These are phyloP conservation scores for Danio kyathit DNA, from an alignment of 2,797 vertebrate genomes.

Conservation along the genomic window DNA sequence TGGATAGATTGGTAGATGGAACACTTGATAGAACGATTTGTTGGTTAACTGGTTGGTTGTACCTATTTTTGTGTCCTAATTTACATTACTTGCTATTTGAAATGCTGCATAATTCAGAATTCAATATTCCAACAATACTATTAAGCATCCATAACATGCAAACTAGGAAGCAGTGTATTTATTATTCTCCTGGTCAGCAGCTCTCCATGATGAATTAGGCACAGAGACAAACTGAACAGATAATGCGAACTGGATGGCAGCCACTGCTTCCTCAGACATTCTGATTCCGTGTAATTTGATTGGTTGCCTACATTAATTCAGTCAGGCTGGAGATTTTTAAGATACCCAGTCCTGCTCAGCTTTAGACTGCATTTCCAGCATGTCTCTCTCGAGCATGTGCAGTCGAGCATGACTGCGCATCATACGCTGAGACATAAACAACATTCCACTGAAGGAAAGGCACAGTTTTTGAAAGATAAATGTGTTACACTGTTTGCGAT, in stretches of 20 bases:
- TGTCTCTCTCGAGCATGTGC: slow-evolving; percentile 63
- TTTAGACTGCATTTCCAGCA: slow-evolving; percentile 71
- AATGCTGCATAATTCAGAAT: not conserved
- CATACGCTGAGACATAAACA: slow-evolving; percentile 64
- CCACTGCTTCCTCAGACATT: slow-evolving; percentile 57
- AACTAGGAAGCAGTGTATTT: not conserved
- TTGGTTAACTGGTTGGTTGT: too few relatives aligned
- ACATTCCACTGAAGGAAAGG: slow-evolving; percentile 51
- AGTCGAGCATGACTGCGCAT: slow-evolving; percentile 58
- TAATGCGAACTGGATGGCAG: slow-evolving; percentile 43
- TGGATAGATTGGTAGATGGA: too few relatives aligned
- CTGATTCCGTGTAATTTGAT: slow-evolving; percentile 58
- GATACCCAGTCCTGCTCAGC: slow-evolving; percentile 63
- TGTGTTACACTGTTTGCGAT: not conserved
- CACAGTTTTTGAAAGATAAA: slow-evolving; percentile 23
- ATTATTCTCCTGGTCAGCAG: slow-evolving; percentile 25
- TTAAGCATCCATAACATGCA: not conserved
- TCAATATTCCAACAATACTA: not conserved
- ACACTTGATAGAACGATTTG: too few relatives aligned
- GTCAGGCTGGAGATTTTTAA: slow-evolving; percentile 67
- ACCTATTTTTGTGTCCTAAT: too few relatives aligned
- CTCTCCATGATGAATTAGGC: slow-evolving; percentile 38
- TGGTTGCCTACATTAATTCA: slow-evolving; percentile 72
- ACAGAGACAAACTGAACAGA: slow-evolving; percentile 45
- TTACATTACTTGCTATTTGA: not conserved